Evolutionary conservation across 2,888 invertebrate species (phyloP).

Genomic region (Zaprionus lineosus): DNA sequence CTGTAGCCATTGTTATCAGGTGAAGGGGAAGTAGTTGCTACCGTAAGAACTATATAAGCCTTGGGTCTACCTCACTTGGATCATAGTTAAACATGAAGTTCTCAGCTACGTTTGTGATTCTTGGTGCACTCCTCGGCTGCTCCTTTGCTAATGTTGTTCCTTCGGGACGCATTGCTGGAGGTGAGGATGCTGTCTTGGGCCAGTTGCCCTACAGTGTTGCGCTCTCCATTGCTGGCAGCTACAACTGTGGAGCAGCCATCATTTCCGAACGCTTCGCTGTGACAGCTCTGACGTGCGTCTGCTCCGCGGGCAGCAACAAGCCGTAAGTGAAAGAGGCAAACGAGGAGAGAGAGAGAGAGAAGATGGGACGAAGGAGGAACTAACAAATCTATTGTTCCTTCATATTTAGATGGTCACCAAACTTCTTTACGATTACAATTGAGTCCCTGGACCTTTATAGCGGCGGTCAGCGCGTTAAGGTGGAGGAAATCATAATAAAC

Average conservation of each 20-base stretch:
- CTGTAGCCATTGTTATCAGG: too few relatives aligned
- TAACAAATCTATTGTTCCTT: not conserved
- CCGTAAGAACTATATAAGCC: conserved; percentile 44
- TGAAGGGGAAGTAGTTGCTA: too few relatives aligned
- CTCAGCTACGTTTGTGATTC: conserved; percentile 21
- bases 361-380: not conserved
- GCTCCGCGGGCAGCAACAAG: conserved; percentile 59
- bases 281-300: conserved; percentile 79
- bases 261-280: conserved; percentile 74
- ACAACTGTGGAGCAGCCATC: conserved; percentile 78
- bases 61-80: not conserved
- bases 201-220: conserved; percentile 82
- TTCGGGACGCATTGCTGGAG: conserved; percentile 76
- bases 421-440: conserved; percentile 70
- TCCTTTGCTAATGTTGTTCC: conserved; percentile 36
- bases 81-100: conserved; percentile 35
- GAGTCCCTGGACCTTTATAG: conserved; percentile 75
- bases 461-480: conserved; percentile 68
- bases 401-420: conserved; percentile 65
- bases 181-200: conserved; percentile 75
- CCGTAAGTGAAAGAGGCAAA: too few relatives aligned
- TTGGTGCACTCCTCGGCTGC: conserved; percentile 25
- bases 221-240: conserved; percentile 60
- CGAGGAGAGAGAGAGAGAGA: too few relatives aligned
- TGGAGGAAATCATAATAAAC: conserved; percentile 61